Conservation (phyloP, 2,888 invertebrate species). For the Tolmerus cingulatus region DNA sequence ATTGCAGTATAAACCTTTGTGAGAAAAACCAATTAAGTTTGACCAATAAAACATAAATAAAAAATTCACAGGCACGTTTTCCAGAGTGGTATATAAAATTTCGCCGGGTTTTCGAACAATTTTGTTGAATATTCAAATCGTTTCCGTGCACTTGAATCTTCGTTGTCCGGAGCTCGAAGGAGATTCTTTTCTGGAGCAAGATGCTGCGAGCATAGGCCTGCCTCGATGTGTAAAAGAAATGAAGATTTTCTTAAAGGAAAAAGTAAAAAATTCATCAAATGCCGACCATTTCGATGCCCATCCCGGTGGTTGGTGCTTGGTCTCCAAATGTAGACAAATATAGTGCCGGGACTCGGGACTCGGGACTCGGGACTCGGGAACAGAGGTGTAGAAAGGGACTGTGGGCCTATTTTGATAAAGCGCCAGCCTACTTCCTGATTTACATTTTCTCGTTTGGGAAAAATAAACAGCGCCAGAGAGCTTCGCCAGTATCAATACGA, state of each 20-base stretch:
- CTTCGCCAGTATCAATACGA: background rate
- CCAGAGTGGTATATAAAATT: background rate
- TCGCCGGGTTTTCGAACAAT: background rate
- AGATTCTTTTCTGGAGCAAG: background rate
- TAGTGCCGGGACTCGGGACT: too few species aligned
- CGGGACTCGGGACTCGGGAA: background rate
- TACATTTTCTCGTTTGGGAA: slow-evolving; percentile 2
- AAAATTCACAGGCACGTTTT: background rate
- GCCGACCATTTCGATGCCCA: background rate
- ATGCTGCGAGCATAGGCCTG: background rate
- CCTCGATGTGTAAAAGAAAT: background rate
- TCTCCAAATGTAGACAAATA: background rate
- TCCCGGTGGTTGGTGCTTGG: background rate
- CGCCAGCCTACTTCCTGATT: background rate
- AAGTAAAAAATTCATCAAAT: background rate
- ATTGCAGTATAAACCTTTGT: background rate
- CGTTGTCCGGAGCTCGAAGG: background rate
- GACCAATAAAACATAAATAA: background rate
- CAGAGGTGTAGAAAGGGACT: background rate
- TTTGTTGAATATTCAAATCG: background rate
- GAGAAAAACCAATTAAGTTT: background rate
- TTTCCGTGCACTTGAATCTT: background rate
- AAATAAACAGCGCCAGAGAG: background rate
- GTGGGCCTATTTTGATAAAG: background rate
- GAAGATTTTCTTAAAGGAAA: background rate